Percentiles rank a stretch among this genome's conserved stretches.
Conservation (phyloP, 2,797 vertebrate species). For the Chanos chanos region DNA sequence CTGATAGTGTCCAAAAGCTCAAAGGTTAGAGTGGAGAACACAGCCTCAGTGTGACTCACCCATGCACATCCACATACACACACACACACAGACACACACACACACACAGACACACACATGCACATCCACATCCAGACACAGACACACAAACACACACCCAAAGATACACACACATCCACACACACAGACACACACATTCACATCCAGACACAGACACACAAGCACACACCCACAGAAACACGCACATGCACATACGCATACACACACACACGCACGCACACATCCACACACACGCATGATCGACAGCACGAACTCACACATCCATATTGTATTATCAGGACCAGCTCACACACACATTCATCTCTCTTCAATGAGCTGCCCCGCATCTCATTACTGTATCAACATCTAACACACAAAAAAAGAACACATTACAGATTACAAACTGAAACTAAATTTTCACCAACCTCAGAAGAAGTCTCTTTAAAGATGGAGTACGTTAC, state of each 20-base stretch:
- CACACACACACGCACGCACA: not conserved
- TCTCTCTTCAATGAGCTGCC: too few relatives aligned
- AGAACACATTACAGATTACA: too few relatives aligned
- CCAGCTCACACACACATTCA: not conserved
- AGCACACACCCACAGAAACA: slow-evolving; percentile 33
- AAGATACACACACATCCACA: slow-evolving; percentile 21
- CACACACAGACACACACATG: slow-evolving; percentile 11
- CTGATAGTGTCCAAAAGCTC: too few relatives aligned
- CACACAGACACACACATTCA: slow-evolving; percentile 30
- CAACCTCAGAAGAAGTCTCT: too few relatives aligned
- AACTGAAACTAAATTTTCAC: too few relatives aligned
- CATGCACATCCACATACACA: slow-evolving; percentile 14
- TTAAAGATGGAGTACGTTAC: too few relatives aligned
- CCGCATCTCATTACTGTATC: too few relatives aligned
- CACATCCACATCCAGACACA: too few relatives aligned
- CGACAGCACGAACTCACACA: not conserved
- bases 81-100: slow-evolving; percentile 33
- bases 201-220: slow-evolving; percentile 21
- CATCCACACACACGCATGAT: not conserved
- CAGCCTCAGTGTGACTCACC: too few relatives aligned
- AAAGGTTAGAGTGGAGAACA: too few relatives aligned
- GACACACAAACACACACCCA: slow-evolving; percentile 23
- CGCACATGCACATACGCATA: not conserved
- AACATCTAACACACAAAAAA: not conserved
- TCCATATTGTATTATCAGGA: not conserved